Conservation (phyloP, 2,113 vertebrate species). For the Canis aureus region DNA sequence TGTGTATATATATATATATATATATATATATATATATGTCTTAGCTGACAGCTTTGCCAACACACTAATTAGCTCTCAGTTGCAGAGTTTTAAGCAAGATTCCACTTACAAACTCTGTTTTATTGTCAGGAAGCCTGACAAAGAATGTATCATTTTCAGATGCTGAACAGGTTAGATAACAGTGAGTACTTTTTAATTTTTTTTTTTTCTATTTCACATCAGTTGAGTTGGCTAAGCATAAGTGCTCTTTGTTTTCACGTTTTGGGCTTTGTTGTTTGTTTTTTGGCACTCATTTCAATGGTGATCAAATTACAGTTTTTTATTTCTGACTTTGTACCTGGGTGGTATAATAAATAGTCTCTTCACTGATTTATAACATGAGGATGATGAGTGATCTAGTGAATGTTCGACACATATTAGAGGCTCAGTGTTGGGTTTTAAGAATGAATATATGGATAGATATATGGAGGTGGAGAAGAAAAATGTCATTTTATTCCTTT, state of each 20-base stretch:
- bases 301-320: background rate
- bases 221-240: conserved; percentile 21
- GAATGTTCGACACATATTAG: background rate
- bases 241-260: background rate
- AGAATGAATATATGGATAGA: background rate
- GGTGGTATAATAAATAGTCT: background rate
- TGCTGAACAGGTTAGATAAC: conserved; percentile 60
- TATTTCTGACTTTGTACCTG: background rate
- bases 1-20: background rate
- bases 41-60: conserved; percentile 85
- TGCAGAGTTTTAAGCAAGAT: conserved; percentile 79
- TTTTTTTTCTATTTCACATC: conserved; percentile 65
- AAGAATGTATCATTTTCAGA: conserved; percentile 75
- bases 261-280: background rate
- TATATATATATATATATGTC: background rate
- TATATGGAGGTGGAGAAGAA: background rate
- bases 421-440: background rate
- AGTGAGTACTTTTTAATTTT: background rate
- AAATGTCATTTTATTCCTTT: background rate
- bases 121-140: conserved; percentile 76
- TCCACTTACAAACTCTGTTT: conserved; percentile 70
- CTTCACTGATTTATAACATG: background rate
- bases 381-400: background rate
- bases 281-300: background rate
- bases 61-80: conserved; percentile 86